These are phyloP conservation scores for Fregata magnificens DNA, from an alignment of 2,113 vertebrate species.

Conservation along the genomic window DNA sequence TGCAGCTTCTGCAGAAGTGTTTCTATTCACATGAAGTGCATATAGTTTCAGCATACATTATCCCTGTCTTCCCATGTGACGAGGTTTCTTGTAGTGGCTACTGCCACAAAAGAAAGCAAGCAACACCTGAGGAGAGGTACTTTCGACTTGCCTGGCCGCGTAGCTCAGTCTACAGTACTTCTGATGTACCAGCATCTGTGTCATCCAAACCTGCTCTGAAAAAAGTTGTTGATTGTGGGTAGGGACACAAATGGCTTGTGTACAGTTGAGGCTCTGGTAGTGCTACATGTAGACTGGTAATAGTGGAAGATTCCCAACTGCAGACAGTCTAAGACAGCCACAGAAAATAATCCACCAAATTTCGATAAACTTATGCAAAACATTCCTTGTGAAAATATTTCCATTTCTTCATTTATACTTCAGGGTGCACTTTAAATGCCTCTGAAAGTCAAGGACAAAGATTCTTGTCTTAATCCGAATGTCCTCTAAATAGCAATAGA, in stretches of 20 bases:
- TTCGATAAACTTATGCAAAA: not conserved
- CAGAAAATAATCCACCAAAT: not conserved
- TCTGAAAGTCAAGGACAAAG: not conserved
- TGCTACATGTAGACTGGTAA: not conserved
- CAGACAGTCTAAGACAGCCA: not conserved
- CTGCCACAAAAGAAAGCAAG: not conserved
- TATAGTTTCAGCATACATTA: not conserved
- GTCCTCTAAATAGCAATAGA: not conserved
- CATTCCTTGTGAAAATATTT: not conserved
- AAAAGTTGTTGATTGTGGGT: not conserved
- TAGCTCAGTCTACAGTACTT: not conserved
- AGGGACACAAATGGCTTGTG: not conserved
- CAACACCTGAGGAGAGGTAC: not conserved
- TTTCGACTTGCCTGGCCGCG: not conserved
- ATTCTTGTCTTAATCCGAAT: not conserved
- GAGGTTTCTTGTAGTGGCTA: not conserved
- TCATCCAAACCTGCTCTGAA: not conserved
- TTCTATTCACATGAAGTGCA: not conserved
- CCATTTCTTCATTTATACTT: not conserved
- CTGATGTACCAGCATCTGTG: not conserved
- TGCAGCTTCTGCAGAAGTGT: not conserved
- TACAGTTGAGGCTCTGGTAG: not conserved
- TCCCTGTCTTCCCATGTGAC: not conserved
- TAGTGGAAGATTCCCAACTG: not conserved
- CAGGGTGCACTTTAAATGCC: not conserved